Conservation (phyloP, 2,113 vertebrate genomes). For the Anolis carolinensis region DNA sequence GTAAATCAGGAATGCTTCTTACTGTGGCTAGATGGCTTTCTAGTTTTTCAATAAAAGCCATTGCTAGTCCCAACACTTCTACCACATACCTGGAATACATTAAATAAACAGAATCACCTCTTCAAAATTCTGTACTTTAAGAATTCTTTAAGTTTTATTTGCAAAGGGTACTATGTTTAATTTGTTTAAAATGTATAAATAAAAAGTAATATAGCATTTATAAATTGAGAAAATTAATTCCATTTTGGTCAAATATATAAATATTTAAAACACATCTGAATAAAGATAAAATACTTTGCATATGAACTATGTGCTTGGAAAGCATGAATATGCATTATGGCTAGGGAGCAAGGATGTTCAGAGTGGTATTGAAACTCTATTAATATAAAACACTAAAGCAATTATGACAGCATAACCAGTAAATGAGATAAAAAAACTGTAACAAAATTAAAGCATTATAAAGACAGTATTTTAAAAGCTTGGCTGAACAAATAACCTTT, state of each 20-base stretch:
- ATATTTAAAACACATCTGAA: background rate
- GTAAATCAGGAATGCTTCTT: conserved; percentile 69
- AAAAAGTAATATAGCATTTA: background rate
- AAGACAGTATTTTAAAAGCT: background rate
- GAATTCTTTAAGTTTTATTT: background rate
- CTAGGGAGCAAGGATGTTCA: background rate
- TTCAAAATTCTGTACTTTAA: conserved; percentile 14
- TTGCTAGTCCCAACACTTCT: conserved; percentile 78
- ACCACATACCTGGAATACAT: conserved; percentile 77
- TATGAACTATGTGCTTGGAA: too few species aligned
- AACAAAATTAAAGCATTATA: background rate
- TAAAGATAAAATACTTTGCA: background rate
- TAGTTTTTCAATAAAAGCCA: conserved; percentile 84
- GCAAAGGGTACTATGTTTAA: background rate
- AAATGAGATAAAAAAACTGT: background rate
- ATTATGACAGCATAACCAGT: background rate
- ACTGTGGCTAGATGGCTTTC: conserved; percentile 81
- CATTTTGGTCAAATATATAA: background rate
- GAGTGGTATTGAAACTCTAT: background rate
- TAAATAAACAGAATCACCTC: background rate
- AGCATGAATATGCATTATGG: background rate
- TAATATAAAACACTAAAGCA: background rate
- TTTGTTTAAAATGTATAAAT: background rate
- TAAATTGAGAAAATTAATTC: background rate
- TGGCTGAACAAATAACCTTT: background rate